Evolutionary conservation across 1,140 invertebrate species (phyloP).

Genomic region (Conus ventricosus): DNA sequence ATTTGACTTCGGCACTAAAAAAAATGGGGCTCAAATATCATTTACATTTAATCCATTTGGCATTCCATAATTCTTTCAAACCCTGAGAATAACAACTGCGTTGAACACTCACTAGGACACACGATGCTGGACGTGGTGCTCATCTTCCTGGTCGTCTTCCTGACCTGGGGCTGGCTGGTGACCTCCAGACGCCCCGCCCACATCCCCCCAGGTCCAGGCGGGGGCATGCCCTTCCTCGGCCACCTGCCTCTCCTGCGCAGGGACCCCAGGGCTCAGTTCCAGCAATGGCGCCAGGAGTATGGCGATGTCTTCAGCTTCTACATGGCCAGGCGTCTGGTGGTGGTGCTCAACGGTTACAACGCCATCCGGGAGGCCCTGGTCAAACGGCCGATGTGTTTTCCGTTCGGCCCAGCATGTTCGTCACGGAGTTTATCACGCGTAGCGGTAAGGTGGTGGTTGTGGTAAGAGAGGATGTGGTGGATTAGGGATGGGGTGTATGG

Average conservation of each 20-base stretch:
- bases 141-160: conserved; percentile 5
- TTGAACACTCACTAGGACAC: neutral
- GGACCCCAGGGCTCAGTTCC: conserved; percentile 40
- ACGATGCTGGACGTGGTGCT: neutral
- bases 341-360: conserved; percentile 53
- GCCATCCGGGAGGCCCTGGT: conserved; percentile 52
- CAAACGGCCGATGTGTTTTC: conserved; percentile 51
- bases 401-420: conserved; percentile 38
- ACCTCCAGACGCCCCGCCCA: neutral
- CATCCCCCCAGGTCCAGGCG: conserved; percentile 26
- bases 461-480: too few relatives aligned
- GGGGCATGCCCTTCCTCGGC: conserved; percentile 46
- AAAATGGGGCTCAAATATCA: too few relatives aligned
- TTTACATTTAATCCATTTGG: too few relatives aligned
- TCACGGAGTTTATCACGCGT: neutral
- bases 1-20: too few relatives aligned
- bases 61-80: too few relatives aligned
- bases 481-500: too few relatives aligned
- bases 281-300: conserved; percentile 37
- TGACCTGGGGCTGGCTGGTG: neutral
- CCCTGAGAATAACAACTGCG: too few relatives aligned
- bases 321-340: conserved; percentile 43
- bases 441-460: neutral
- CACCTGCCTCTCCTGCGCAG: conserved; percentile 38
- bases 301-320: conserved; percentile 56